Conservation (phyloP, 2,113 vertebrate genomes). For the Dascyllus trimaculatus region DNA sequence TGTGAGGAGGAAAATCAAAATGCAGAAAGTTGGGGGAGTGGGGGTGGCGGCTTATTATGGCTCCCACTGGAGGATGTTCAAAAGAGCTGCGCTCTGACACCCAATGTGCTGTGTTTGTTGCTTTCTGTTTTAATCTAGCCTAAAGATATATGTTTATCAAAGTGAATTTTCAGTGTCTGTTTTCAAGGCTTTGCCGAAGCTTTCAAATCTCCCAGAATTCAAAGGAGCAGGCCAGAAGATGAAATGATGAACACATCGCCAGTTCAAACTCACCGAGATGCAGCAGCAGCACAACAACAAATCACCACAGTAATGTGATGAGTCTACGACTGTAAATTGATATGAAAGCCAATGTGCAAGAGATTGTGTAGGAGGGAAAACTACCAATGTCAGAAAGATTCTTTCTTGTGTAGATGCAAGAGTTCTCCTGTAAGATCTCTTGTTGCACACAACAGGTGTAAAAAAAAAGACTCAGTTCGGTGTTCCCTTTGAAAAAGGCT, state of each 20-base stretch:
- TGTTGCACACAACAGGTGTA: neutral
- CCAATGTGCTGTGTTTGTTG: constrained; percentile 56
- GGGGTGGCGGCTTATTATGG: constrained; percentile 65
- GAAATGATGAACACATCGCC: constrained; percentile 64
- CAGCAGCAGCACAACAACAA: constrained; percentile 39
- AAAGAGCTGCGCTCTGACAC: constrained; percentile 61
- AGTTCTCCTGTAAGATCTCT: neutral
- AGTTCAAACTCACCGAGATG: constrained; percentile 35
- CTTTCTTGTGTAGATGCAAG: constrained; percentile 6
- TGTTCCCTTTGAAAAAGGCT: constrained; percentile 11
- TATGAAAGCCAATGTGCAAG: constrained; percentile 18
- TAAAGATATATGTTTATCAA: constrained; percentile 84
- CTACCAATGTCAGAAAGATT: neutral
- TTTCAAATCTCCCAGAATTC: constrained; percentile 72
- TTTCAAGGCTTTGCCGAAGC: constrained; percentile 67
- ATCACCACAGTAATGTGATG: constrained; percentile 26
- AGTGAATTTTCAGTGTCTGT: constrained; percentile 76
- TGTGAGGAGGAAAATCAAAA: constrained; percentile 49
- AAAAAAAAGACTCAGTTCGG: neutral
- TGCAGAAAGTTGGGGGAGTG: constrained; percentile 50
- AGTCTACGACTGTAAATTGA: constrained; percentile 35
- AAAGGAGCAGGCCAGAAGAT: constrained; percentile 68
- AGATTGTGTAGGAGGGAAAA: constrained; percentile 35
- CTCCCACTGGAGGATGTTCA: constrained; percentile 74
- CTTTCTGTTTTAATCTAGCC: constrained; percentile 79